phyloP scores from a whole-genome alignment of 2,113 vertebrate genomes.

The Eidolon helvum region DNA sequence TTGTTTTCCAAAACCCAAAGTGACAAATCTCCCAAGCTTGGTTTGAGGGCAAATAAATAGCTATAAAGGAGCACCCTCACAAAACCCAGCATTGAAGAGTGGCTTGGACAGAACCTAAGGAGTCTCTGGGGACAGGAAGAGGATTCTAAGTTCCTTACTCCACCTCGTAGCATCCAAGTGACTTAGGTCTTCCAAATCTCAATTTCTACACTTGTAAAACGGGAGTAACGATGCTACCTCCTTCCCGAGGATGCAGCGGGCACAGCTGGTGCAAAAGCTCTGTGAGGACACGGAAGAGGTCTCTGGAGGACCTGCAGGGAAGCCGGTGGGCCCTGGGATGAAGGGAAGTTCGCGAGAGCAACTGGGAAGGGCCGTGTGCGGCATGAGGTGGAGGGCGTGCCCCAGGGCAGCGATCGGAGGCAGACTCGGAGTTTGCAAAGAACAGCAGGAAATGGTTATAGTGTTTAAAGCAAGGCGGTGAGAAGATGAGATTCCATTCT shows the following conservation, averaged over 20 bases:
- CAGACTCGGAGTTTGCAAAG: neutral
- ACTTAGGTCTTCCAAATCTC: neutral
- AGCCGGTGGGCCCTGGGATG: neutral
- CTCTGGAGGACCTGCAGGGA: neutral
- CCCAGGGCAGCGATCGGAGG: accelerated
- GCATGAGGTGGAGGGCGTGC: accelerated
- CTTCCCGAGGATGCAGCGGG: neutral
- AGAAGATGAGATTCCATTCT: neutral
- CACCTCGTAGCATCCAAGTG: neutral
- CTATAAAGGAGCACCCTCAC: neutral
- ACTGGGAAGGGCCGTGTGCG: accelerated
- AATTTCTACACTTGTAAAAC: neutral
- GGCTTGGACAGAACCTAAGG: too few species aligned
- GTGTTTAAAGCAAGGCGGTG: accelerated
- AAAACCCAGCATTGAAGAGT: neutral
- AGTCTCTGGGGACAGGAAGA: neutral
- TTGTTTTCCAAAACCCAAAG: neutral
- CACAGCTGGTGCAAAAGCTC: neutral
- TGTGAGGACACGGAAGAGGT: neutral
- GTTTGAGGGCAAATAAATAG: neutral
- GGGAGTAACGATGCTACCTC: neutral
- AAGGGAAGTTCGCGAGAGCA: neutral
- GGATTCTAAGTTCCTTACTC: neutral
- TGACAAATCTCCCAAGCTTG: neutral
- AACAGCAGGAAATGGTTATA: neutral